phyloP scores from a whole-genome alignment of 2,113 vertebrate species.

The Abramis brama region DNA sequence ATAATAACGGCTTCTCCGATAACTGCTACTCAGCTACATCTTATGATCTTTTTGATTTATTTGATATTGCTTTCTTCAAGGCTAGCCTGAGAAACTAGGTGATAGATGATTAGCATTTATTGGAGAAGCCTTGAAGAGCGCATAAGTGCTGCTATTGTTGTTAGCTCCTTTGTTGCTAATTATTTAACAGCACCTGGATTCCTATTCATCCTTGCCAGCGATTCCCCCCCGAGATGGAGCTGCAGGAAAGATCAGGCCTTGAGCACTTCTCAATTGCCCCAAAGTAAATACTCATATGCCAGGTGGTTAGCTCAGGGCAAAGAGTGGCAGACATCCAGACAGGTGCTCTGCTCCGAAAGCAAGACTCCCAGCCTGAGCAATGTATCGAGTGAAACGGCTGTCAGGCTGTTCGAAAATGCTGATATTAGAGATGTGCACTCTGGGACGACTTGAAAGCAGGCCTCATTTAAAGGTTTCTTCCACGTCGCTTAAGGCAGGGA shows the following conservation, averaged over 20 bases:
- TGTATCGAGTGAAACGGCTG: slow-evolving; percentile 27
- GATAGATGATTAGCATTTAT: not conserved
- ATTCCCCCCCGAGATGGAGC: not conserved
- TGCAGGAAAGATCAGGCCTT: slow-evolving; percentile 17
- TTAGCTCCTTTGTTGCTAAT: slow-evolving; percentile 12
- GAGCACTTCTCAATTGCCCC: not conserved
- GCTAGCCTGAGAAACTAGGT: slow-evolving; percentile 19
- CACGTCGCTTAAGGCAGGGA: slow-evolving; percentile 11
- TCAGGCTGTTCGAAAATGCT: slow-evolving; percentile 17
- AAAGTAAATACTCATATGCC: slow-evolving; percentile 18
- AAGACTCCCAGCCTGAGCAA: slow-evolving; percentile 18
- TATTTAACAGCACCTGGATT: slow-evolving; percentile 12
- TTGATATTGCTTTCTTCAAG: slow-evolving; percentile 20
- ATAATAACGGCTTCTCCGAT: not conserved
- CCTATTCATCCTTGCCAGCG: not conserved
- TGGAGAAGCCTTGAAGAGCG: slow-evolving; percentile 10
- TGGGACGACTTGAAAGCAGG: slow-evolving; percentile 31
- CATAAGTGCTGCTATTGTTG: slow-evolving; percentile 2
- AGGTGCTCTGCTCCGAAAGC: slow-evolving; percentile 29
- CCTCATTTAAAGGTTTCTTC: slow-evolving; percentile 20
- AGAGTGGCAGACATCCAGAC: slow-evolving; percentile 32
- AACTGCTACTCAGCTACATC: not conserved
- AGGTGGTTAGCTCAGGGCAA: slow-evolving; percentile 8
- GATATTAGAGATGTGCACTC: slow-evolving; percentile 33
- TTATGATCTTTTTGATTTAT: not conserved